Percentiles rank a stretch among this genome's conserved stretches.
These are phyloP conservation scores for Ceyx melanurus DNA, from an alignment of 2,113 vertebrate genomes.

Conservation along the genomic window DNA sequence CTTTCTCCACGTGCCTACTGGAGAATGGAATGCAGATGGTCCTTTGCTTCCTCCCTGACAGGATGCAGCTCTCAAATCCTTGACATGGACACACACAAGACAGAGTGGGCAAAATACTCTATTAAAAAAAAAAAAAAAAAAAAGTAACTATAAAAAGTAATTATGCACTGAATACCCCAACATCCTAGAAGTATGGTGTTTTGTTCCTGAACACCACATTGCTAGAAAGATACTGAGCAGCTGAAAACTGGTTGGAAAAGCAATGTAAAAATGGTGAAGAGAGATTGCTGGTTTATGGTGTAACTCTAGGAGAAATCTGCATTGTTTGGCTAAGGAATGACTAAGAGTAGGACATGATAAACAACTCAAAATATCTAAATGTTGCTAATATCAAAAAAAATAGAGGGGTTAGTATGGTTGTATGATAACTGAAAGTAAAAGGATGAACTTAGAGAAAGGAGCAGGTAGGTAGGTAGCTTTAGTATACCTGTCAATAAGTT, in stretches of 20 bases:
- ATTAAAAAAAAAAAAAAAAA: too few relatives aligned
- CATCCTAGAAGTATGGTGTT: background rate
- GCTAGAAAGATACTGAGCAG: background rate
- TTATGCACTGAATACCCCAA: background rate
- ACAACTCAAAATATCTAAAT: background rate
- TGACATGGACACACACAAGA: background rate
- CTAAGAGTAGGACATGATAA: background rate
- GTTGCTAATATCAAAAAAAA: background rate
- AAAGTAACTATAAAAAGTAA: background rate
- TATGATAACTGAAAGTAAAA: background rate
- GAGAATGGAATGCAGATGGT: slow-evolving; percentile 16
- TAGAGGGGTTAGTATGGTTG: background rate
- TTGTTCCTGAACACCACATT: background rate
- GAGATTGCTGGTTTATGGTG: background rate
- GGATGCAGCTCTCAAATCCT: slow-evolving; percentile 11
- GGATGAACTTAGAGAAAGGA: background rate
- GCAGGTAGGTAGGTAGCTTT: background rate
- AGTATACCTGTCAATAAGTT: background rate
- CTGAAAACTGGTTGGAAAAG: background rate
- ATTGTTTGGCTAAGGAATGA: background rate
- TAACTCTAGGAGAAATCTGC: background rate
- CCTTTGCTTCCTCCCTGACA: background rate
- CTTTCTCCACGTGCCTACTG: background rate
- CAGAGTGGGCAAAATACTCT: background rate
- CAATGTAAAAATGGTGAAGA: background rate